Evolutionary conservation across 2,888 invertebrate species (phyloP), one percentile per base, ranked within the genome.

Genomic region (Ditylenchus weischeri): DNA sequence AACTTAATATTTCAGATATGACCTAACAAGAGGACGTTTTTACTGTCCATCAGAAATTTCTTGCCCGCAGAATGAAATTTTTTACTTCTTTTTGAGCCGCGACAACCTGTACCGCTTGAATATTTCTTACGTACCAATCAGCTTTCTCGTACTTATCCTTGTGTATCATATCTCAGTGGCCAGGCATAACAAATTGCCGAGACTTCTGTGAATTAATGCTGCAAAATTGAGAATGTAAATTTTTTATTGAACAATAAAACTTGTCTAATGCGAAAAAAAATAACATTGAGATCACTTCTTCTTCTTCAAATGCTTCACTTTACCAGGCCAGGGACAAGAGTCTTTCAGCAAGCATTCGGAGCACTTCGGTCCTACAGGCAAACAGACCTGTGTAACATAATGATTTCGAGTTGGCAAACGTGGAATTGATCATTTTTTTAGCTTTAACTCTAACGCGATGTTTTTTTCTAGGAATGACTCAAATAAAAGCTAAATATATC

Each of bases 291-390:
- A 43, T 43, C 43, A 43, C 43, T 43, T 43, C 43, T 43, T 43
- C 43, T 43, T 43, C 11, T 15, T 10, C 2, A 15, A 15, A 3
- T 43, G 43, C 15, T 43, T 15, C 43, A 43, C 11, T 43, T 43
- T 54, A 15, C 29, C 54, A 62, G 47, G 29, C 63, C 64, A 67
- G 13, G 63, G 67, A 23, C 67, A 64, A 57, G 43, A 18, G 19
- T 57, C 19, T 7, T 47, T 49, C 19, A 29, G 35, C n/a, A 57
- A 23, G 83, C 96, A 98, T 63, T 88, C 87, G 10, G 82, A 83
- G 84, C 96, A 98, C 74, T 88, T 88, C 0, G 98, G 96, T 60
- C 87, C 88, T 0, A 90, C 84, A 0, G 95, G 91, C 64, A 88
- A 85, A 84, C 98, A 98, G 69, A 43, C 43, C 43, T 43, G 43